Base-by-base conservation (phyloP, 2,113 vertebrate species). In the Nycticryphes semicollaris region DNA sequence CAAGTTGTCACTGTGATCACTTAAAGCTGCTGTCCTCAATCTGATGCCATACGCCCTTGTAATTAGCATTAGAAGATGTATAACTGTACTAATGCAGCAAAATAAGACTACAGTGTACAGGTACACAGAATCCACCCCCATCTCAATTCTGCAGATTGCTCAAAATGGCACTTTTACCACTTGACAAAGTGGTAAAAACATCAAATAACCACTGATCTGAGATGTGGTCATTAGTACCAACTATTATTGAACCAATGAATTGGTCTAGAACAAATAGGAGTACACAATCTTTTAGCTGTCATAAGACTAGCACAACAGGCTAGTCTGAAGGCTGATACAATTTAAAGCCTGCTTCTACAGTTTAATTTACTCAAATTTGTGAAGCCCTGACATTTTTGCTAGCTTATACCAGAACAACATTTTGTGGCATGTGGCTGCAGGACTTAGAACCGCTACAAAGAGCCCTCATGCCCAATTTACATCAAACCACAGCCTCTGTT, bases 81-180 rank as follows among this genome's bases (percentile, higher is more conserved):
- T 51, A 64, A 62, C 18, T 4, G 1, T 33, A 53, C 12, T 12
- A 89, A 47, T 1, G 14, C 7, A 77, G 23, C 21, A 53, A 75
- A 81, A 59, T 33, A 12, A 70, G 59, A 78, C 30, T 35, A 10
- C 24, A 12, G 30, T 15, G 31, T 20, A n/a, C 25, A n/a, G 19
- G 39, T 43, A 8, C 68, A 39, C 37, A 64, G 6, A 69, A 80
- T 13, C 6, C 8, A 9, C 9, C 35, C 3, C 8, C 7, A 6
- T 0, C 3, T 8, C 16, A 8, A 25, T 14, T 74, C 3, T 4
- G 14, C 31, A 67, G 62, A n/a, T 59, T 5, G 31, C 9, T 59
- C 47, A 67, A 31, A 6, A 6, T 3, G 4, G 6, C 47, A 20
- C n/a, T n/a, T n/a, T n/a, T n/a, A n/a, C n/a, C n/a, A n/a, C n/a